Conservation (phyloP, 2,797 vertebrate species). For the Hydrolagus colliei region DNA sequence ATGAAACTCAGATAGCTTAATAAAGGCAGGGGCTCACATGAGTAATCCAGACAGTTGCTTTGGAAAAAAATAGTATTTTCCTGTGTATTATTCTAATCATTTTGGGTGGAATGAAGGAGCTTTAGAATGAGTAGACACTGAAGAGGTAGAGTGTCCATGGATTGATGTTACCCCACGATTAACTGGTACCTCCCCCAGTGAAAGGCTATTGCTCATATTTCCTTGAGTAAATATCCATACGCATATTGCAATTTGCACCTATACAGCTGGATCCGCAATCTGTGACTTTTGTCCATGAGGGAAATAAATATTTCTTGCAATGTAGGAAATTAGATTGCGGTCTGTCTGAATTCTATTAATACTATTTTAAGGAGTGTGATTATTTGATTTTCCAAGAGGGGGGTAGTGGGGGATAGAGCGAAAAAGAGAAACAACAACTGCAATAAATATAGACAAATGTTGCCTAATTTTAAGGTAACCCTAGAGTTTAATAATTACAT, state of each 20-base stretch:
- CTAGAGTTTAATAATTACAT: slow-evolving; percentile 11
- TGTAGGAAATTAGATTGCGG: slow-evolving; percentile 28
- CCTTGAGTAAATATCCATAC: slow-evolving; percentile 58
- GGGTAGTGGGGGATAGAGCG: neutral
- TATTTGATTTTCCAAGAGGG: slow-evolving; percentile 21
- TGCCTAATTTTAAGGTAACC: neutral
- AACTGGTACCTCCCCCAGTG: slow-evolving; percentile 53
- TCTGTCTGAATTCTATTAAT: slow-evolving; percentile 32
- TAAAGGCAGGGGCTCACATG: slow-evolving; percentile 62
- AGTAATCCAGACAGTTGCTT: slow-evolving; percentile 59
- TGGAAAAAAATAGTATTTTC: slow-evolving; percentile 65
- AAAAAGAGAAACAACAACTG: neutral
- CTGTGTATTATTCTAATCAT: slow-evolving; percentile 55
- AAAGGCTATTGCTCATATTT: slow-evolving; percentile 57
- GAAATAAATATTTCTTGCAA: slow-evolving; percentile 32
- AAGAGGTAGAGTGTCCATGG: slow-evolving; percentile 54
- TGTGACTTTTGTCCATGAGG: slow-evolving; percentile 37
- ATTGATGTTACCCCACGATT: slow-evolving; percentile 53
- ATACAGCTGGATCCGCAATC: slow-evolving; percentile 44
- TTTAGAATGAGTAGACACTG: slow-evolving; percentile 42
- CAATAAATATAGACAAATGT: slow-evolving; percentile 9
- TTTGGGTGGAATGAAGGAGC: slow-evolving; percentile 47
- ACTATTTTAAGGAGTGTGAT: slow-evolving; percentile 28
- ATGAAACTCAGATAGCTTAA: slow-evolving; percentile 71
- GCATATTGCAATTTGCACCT: slow-evolving; percentile 44